Evolutionary conservation across 23 tunicate genomes (phyloP), one percentile per base, ranked within the genome.

Genomic region (Oikopleura albicans): DNA sequence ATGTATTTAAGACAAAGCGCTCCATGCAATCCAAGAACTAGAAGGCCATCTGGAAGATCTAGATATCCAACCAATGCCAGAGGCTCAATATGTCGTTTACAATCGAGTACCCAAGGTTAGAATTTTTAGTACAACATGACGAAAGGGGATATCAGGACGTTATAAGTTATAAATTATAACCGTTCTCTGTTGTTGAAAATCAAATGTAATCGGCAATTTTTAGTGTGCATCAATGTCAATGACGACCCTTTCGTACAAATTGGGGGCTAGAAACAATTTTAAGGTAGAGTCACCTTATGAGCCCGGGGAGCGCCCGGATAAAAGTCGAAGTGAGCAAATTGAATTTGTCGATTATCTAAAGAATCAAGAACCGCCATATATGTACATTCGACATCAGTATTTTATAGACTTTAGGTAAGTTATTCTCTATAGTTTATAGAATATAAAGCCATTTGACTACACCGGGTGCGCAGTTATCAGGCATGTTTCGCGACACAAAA

Each of bases 321-420:
- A 91, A 86, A 85, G 88, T 27, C 84, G 83, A 34, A 85, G 84
- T 0, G 90, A 95, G 56, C 85, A 90, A 59, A 40, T 22, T 41
- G 88, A 88, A 40, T 95, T 95, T 83, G 75, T 95, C 41, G 66
- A 85, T 31, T 87, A 75, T 40, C 86, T 95, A 0, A 85, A 79
- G 35, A 33, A 76, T 0, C 91, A 88, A 57, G 41, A 86, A 39
- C 76, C 40, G 0, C 91, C 90, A n/a, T 89, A 76, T 76, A 83
- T 90, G 85, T 95, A 91, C 76, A 95, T 95, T 0, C 84, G 99
- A 37, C 99, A 95, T 83, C 92, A 89, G 66, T 95, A 95, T 66
- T 95, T 88, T 39, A 89, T 95, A 49, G 96, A 95, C 75, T 95
- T 95, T 84, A 89, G 79, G 79, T 71, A 12, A 49, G 12, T 49